A percentile compares a stretch with the other conserved stretches of the same genome.
These are phyloP conservation scores for Labeo rohita DNA, from an alignment of 2,113 vertebrate species.

Conservation along the genomic window DNA sequence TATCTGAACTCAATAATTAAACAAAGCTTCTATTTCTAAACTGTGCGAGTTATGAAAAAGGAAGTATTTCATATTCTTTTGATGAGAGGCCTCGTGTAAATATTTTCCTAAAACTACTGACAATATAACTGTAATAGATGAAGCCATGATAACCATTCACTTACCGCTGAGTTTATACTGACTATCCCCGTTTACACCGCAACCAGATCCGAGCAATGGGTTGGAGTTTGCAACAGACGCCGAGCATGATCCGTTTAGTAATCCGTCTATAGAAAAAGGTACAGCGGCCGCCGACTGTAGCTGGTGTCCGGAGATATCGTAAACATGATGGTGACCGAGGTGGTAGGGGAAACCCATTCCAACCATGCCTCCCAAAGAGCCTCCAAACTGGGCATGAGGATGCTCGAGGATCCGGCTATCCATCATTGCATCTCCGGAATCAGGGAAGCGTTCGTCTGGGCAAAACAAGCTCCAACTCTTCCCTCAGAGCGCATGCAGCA, in stretches of 20 bases:
- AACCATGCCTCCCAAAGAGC: constrained; percentile 89
- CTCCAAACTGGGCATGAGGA: constrained; percentile 95
- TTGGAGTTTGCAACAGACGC: constrained; percentile 87
- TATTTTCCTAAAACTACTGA: neutral
- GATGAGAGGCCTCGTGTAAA: constrained; percentile 9
- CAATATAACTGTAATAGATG: neutral
- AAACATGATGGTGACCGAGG: constrained; percentile 89
- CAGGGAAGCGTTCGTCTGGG: neutral
- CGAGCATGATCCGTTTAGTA: constrained; percentile 92
- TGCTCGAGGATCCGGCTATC: constrained; percentile 96
- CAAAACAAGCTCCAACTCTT: constrained; percentile 26
- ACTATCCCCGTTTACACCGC: constrained; percentile 81
- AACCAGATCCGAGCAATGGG: constrained; percentile 84
- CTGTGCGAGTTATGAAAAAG: neutral
- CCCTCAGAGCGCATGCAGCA: constrained; percentile 48
- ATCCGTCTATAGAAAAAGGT: constrained; percentile 97
- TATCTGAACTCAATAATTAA: neutral
- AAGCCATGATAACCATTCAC: constrained; percentile 29
- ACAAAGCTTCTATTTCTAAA: neutral
- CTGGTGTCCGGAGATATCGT: constrained; percentile 93
- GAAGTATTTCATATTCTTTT: neutral
- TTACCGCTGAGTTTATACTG: constrained; percentile 94
- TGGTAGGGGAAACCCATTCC: constrained; percentile 96
- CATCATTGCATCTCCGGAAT: constrained; percentile 87
- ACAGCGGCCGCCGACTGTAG: constrained; percentile 85